Conservation (phyloP, 2,797 vertebrate species). For the Halcyon badia region DNA sequence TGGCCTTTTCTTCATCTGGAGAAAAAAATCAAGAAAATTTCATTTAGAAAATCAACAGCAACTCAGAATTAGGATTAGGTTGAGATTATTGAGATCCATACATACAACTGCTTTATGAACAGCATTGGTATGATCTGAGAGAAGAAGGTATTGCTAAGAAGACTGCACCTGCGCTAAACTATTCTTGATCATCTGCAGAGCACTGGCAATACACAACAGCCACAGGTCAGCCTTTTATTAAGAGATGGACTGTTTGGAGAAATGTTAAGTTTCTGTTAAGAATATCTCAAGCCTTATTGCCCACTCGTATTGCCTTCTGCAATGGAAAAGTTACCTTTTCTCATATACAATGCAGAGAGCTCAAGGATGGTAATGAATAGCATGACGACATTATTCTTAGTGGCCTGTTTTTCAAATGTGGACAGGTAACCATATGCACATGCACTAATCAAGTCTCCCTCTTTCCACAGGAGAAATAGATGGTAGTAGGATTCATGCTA, state of each 20-base stretch:
- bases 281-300: conserved; percentile 65
- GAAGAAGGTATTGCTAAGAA: conserved; percentile 19
- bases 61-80: not conserved
- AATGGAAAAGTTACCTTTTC: conserved; percentile 72
- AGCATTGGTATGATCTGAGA: conserved; percentile 27
- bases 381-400: conserved; percentile 58
- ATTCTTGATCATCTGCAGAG: not conserved
- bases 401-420: conserved; percentile 65
- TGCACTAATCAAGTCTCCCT: conserved; percentile 70
- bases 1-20: not conserved
- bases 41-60: not conserved
- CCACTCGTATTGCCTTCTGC: conserved; percentile 47
- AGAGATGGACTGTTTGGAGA: conserved; percentile 53
- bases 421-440: conserved; percentile 44
- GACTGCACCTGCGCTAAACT: conserved; percentile 21
- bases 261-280: conserved; percentile 60
- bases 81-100: not conserved
- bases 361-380: conserved; percentile 62
- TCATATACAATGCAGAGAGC: conserved; percentile 53
- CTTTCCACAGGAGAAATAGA: conserved; percentile 76
- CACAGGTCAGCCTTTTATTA: conserved; percentile 35
- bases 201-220: conserved; percentile 18
- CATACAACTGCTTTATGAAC: conserved; percentile 2
- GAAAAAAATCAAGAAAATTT: not conserved
- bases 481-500: conserved; percentile 68